A percentile compares a stretch with the other conserved stretches of the same genome.
Conservation (phyloP, 2,797 vertebrate genomes). For the Eupleurogrammus muticus region DNA sequence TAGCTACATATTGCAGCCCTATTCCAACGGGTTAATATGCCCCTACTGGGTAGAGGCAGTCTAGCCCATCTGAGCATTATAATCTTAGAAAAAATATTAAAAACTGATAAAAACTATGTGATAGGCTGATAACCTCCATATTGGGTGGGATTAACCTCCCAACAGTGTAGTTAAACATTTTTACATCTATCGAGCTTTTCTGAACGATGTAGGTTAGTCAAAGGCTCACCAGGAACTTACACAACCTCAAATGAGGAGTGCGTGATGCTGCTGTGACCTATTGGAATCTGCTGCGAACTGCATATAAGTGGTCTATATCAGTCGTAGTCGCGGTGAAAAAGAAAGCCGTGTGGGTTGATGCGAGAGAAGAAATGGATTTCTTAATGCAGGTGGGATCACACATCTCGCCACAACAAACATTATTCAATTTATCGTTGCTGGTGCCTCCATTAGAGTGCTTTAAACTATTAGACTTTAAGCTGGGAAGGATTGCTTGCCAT, state of each 20-base stretch:
- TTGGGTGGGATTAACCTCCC: background rate
- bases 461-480: slow-evolving; percentile 30
- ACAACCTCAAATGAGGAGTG: background rate
- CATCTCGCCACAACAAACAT: background rate
- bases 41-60: too few species aligned
- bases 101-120: too few species aligned
- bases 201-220: background rate
- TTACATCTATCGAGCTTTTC: background rate
- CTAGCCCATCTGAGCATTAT: too few species aligned
- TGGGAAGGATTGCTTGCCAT: slow-evolving; percentile 19
- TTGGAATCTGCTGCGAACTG: background rate
- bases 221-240: slow-evolving; percentile 1
- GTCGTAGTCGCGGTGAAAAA: background rate
- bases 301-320: background rate
- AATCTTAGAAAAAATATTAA: too few species aligned
- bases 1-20: too few species aligned
- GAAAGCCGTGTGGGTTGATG: background rate
- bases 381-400: slow-evolving; percentile 7
- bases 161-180: background rate
- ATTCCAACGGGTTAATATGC: too few species aligned
- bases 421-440: slow-evolving; percentile 5
- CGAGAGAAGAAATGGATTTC: slow-evolving; percentile 6
- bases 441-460: slow-evolving; percentile 21
- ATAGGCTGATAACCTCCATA: too few species aligned
- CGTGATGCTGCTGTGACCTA: background rate